Conservation (phyloP, 2,888 invertebrate genomes). For the Plagiodera versicolora region DNA sequence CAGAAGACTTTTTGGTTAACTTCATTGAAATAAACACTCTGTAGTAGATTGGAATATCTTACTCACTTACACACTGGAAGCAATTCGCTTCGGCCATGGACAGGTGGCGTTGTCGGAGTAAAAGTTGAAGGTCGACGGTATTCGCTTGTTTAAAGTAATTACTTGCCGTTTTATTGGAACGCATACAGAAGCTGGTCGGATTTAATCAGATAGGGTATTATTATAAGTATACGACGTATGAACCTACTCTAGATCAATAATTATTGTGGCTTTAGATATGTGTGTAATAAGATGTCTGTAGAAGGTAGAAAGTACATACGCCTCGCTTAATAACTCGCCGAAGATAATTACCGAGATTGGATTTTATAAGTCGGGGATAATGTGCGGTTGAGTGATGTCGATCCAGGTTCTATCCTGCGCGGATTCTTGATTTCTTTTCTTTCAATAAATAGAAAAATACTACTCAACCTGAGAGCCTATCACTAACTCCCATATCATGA, state of each 20-base stretch:
- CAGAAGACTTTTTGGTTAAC: too few relatives aligned
- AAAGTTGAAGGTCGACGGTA: slow-evolving; percentile 35
- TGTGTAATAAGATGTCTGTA: slow-evolving; percentile 19
- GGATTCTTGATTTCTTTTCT: too few relatives aligned
- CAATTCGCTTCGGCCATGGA: slow-evolving; percentile 20
- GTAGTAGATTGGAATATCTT: background rate
- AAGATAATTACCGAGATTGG: slow-evolving; percentile 27
- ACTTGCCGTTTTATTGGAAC: slow-evolving; percentile 28
- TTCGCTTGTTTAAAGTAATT: slow-evolving; percentile 32
- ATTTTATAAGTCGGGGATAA: slow-evolving; percentile 21
- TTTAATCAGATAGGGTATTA: slow-evolving; percentile 30
- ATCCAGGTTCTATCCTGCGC: background rate
- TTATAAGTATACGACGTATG: slow-evolving; percentile 17
- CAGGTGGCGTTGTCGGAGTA: slow-evolving; percentile 31
- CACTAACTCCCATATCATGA: too few relatives aligned
- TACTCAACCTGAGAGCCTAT: too few relatives aligned
- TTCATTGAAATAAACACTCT: background rate
- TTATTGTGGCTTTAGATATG: slow-evolving; percentile 20
- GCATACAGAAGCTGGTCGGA: slow-evolving; percentile 30
- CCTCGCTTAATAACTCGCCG: slow-evolving; percentile 15
- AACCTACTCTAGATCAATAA: slow-evolving; percentile 23
- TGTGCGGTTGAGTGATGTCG: slow-evolving; percentile 12
- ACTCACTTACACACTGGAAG: background rate
- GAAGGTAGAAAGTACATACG: slow-evolving; percentile 20
- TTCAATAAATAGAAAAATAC: too few relatives aligned